Conservation (phyloP, 2,113 vertebrate species). For the Oryzias woworae region DNA sequence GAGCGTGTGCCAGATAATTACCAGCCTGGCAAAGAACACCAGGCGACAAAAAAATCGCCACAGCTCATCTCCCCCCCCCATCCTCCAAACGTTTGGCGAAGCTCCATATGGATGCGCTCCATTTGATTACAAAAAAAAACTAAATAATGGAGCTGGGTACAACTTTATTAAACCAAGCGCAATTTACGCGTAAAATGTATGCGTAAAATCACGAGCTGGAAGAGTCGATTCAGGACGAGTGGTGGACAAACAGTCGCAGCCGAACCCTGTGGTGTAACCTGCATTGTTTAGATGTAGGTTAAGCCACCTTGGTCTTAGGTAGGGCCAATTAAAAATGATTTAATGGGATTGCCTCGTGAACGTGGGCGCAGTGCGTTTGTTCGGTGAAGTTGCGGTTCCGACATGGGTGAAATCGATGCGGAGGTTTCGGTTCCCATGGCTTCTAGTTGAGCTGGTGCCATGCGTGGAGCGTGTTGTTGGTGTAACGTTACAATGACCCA, state of each 20-base stretch:
- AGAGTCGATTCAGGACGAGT: too few species aligned
- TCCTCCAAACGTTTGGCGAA: too few species aligned
- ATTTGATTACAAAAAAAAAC: too few species aligned
- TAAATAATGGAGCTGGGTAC: too few species aligned
- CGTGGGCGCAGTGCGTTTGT: background rate
- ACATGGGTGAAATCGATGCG: background rate
- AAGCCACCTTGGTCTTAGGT: slow-evolving; percentile 25
- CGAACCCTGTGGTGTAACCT: slow-evolving; percentile 11
- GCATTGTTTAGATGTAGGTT: slow-evolving; percentile 54
- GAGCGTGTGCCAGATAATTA: slow-evolving; percentile 39
- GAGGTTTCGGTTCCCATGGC: slow-evolving; percentile 4
- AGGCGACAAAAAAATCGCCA: slow-evolving; percentile 23
- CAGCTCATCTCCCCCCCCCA: too few species aligned
- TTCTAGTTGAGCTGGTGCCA: slow-evolving; percentile 18
- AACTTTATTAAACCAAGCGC: too few species aligned
- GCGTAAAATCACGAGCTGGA: background rate
- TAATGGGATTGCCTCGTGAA: slow-evolving; percentile 4
- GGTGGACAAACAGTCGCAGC: background rate
- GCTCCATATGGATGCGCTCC: too few species aligned
- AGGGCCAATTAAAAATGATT: slow-evolving; percentile 31
- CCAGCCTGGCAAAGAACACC: slow-evolving; percentile 58
- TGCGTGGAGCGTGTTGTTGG: slow-evolving; percentile 45
- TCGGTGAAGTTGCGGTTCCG: background rate
- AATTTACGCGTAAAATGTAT: too few species aligned
- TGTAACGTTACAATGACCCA: slow-evolving; percentile 43